Base-by-base conservation (phyloP, 1,140 invertebrate species). In the Drosophila orosa region DNA sequence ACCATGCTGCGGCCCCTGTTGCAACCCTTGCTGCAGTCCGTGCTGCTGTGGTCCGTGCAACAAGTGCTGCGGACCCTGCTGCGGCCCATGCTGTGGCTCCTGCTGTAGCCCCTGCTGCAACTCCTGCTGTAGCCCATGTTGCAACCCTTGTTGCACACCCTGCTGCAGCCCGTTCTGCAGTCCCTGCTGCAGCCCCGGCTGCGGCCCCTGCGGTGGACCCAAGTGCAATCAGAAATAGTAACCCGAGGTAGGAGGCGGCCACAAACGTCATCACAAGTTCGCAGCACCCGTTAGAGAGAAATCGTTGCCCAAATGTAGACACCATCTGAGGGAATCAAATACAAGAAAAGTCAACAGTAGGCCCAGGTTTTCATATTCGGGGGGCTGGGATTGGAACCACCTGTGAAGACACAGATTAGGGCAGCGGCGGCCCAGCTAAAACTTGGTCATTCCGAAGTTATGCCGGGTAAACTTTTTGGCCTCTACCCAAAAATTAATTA, bases 381-480 rank as follows among this genome's bases (percentile, higher is more conserved):
- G 3, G 31, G 31, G 27, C 15, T 27, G 56, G 1, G n/a, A 27
- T 5, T 19, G 6, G 15, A 65, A 17, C 13, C 61, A 68, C 35
- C 54, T 82, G 63, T 79, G 48, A 69, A 79, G 63, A 52, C 27
- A 79, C 55, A 59, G 74, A 68, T 47, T 45, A 62, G 63, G n/a
- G n/a, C n/a, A n/a, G 48, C 61, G 31, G 24, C 29, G 27, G 17
- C 35, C 52, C 75, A 63, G 72, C 76, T 72, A 72, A 84, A 82
- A 83, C 71, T 83, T 83, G 80, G 65, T 80, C 80, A 83, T 74
- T 83, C 65, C 57, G 47, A 78, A 84, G 71, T 84, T 83, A 72
- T 75, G 60, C 44, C 52, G 33, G 27, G 52, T 31, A 71, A 84
- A 84, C 54, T 80, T 84, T 76, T 60, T 80, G 61, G 27, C 66